phyloP scores from a whole-genome alignment of 2,888 invertebrate species.

The Agriopis aurantiaria region DNA sequence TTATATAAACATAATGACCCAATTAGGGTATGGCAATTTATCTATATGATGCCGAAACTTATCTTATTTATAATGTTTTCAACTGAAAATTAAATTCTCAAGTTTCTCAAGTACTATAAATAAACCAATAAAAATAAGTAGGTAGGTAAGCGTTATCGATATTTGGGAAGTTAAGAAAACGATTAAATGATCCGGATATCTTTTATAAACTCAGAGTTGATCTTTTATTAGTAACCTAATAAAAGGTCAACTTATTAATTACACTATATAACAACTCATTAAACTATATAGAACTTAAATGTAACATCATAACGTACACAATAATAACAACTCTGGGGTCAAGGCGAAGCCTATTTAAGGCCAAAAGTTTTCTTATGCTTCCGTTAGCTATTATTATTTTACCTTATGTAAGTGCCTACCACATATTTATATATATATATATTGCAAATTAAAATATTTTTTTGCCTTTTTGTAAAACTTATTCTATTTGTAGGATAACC shows the following conservation, averaged over 20 bases:
- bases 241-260: too few relatives aligned
- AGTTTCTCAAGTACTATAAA: too few relatives aligned
- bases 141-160: too few relatives aligned
- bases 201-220: background rate
- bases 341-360: background rate
- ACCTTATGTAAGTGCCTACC: background rate
- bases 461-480: slow-evolving; percentile 1
- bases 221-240: background rate
- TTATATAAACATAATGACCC: too few relatives aligned
- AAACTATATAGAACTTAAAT: background rate
- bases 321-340: background rate
- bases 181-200: background rate
- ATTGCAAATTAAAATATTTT: background rate
- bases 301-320: background rate
- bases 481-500: background rate
- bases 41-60: too few relatives aligned
- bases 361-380: slow-evolving; percentile 1
- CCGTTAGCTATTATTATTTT: background rate
- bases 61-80: too few relatives aligned
- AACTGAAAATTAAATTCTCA: too few relatives aligned
- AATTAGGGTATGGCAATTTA: too few relatives aligned
- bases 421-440: background rate
- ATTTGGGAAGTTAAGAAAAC: too few relatives aligned
- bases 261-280: too few relatives aligned
- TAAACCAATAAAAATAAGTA: too few relatives aligned